Evolutionary conservation across 2,113 vertebrate genomes (phyloP).

Genomic region (Zapornia atra): DNA sequence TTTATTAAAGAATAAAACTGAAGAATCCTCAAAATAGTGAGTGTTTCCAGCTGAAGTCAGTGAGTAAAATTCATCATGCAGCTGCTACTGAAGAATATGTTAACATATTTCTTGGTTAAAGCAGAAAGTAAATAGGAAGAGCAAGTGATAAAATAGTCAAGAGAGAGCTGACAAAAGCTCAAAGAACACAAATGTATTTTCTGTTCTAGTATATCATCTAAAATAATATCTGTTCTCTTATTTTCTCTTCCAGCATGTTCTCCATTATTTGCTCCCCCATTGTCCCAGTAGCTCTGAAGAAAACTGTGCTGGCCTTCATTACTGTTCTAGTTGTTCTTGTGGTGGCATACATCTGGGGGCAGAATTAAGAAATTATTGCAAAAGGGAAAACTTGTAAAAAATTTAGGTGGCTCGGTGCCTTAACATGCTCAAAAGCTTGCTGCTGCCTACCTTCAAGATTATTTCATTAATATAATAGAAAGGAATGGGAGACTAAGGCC

Average conservation of each 20-base stretch:
- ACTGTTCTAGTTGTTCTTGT: not conserved
- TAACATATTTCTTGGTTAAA: constrained; percentile 8
- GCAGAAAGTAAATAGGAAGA: not conserved
- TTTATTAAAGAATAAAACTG: constrained; percentile 35
- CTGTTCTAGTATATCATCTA: not conserved
- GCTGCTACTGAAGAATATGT: not conserved
- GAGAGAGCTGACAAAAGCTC: not conserved
- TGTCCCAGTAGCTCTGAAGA: not conserved
- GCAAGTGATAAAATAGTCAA: not conserved
- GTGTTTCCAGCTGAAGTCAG: not conserved
- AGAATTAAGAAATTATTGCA: not conserved
- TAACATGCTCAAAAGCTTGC: not conserved
- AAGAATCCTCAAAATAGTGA: constrained; percentile 1
- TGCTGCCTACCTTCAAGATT: not conserved
- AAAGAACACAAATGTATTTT: not conserved
- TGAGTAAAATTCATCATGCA: not conserved
- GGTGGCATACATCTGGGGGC: not conserved
- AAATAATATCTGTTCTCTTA: not conserved
- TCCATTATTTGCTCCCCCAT: not conserved
- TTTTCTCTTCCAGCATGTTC: not conserved
- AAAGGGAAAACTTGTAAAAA: not conserved
- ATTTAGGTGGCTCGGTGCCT: not conserved
- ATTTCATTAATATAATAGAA: not conserved
- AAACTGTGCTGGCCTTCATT: not conserved
- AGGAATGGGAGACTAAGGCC: not conserved